Conservation (phyloP, 2,797 vertebrate genomes). For the Esox masquinongy region DNA sequence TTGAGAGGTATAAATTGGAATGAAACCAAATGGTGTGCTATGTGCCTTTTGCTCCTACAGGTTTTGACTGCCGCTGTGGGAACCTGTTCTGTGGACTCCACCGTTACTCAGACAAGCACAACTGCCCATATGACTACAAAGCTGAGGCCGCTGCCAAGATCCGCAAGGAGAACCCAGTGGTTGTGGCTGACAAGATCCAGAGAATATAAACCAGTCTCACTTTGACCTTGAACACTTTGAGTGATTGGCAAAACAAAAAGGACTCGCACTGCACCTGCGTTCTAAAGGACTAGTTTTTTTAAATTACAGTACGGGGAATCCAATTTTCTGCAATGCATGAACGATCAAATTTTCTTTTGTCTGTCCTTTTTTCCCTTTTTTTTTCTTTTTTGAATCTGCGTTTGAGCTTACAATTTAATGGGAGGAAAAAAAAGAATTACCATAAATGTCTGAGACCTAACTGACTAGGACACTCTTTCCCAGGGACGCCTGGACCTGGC, state of each 20-base stretch:
- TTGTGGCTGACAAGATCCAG: slow-evolving; percentile 89
- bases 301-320: slow-evolving; percentile 28
- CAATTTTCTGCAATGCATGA: slow-evolving; percentile 55
- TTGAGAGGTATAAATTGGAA: no score
- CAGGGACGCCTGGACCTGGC: slow-evolving; percentile 2
- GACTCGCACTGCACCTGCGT: slow-evolving; percentile 61
- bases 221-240: slow-evolving; percentile 47
- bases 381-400: slow-evolving; percentile 36
- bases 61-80: slow-evolving; percentile 88
- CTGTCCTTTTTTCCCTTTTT: no score
- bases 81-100: slow-evolving; percentile 87
- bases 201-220: slow-evolving; percentile 76
- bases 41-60: slow-evolving; percentile 51
- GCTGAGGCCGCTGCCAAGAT: slow-evolving; percentile 86
- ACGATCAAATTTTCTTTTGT: slow-evolving; percentile 34
- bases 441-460: neutral
- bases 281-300: slow-evolving; percentile 55
- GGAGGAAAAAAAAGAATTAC: neutral
- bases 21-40: neutral
- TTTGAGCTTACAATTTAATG: slow-evolving; percentile 35
- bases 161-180: slow-evolving; percentile 87
- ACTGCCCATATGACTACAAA: slow-evolving; percentile 89
- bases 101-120: slow-evolving; percentile 89
- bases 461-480: slow-evolving; percentile 12
- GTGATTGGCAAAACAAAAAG: slow-evolving; percentile 24